Percentiles rank a stretch among this genome's conserved stretches.
Conservation (phyloP, 2,888 invertebrate species). For the Bellardia pandia region DNA sequence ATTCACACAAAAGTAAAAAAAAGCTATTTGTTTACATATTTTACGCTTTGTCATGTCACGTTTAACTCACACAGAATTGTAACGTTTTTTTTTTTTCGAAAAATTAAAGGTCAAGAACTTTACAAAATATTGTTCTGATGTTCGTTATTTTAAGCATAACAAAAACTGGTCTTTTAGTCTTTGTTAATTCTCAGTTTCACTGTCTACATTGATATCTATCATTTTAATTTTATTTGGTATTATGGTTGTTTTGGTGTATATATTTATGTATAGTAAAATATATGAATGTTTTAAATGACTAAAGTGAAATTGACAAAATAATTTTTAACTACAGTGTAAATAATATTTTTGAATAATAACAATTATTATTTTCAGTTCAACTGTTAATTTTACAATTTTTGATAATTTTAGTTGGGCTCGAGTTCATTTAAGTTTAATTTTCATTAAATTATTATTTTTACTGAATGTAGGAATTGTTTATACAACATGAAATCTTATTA, state of each 20-base stretch:
- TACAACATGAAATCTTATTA: too few relatives aligned
- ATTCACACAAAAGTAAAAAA: background rate
- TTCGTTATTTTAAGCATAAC: background rate
- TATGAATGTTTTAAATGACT: background rate
- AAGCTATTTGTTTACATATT: background rate
- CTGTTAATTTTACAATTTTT: too few relatives aligned
- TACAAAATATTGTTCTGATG: background rate
- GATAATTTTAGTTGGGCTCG: too few relatives aligned
- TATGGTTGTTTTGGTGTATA: background rate
- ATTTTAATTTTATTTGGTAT: background rate
- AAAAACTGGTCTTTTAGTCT: background rate
- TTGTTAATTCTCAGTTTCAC: background rate
- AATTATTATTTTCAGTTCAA: too few relatives aligned
- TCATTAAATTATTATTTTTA: too few relatives aligned
- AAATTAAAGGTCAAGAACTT: conserved; percentile 21
- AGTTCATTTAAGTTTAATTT: too few relatives aligned
- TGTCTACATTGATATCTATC: background rate
- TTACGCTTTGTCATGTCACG: background rate
- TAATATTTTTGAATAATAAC: too few relatives aligned
- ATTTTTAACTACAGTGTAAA: too few relatives aligned
- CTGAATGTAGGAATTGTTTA: too few relatives aligned
- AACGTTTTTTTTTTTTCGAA: background rate
- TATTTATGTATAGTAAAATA: background rate
- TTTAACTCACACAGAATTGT: background rate
- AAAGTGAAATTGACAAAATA: too few relatives aligned